phyloP scores from a whole-genome alignment of 2,888 invertebrate genomes.

The Phalera bucephala region DNA sequence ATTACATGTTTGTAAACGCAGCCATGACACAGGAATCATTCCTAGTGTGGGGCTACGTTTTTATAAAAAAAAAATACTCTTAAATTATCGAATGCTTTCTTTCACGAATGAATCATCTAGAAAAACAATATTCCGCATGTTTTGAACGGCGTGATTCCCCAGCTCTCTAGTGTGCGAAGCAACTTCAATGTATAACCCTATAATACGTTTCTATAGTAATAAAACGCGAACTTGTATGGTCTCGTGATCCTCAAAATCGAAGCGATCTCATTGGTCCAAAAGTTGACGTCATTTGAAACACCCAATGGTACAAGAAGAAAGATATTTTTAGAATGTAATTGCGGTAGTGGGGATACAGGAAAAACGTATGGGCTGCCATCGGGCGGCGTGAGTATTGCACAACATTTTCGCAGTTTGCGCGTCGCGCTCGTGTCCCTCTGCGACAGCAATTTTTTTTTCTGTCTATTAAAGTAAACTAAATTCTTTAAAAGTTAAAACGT shows the following conservation, averaged over 20 bases:
- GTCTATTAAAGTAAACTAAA: too few relatives aligned
- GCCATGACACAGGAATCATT: too few relatives aligned
- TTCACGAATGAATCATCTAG: constrained; percentile 37
- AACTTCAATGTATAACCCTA: constrained; percentile 6
- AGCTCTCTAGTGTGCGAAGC: constrained; percentile 18
- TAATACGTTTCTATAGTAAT: constrained; percentile 13
- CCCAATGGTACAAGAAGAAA: constrained; percentile 51
- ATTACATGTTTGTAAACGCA: too few relatives aligned
- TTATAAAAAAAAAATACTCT: too few relatives aligned
- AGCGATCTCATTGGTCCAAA: constrained; percentile 50
- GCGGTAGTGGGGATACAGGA: constrained; percentile 66
- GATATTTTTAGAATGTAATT: constrained; percentile 74
- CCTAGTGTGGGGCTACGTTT: too few relatives aligned
- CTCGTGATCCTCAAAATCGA: constrained; percentile 62
- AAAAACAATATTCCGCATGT: constrained; percentile 31
- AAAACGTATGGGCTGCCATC: constrained; percentile 50
- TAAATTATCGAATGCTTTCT: too few relatives aligned
- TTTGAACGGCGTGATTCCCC: constrained; percentile 51
- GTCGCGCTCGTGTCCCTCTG: constrained; percentile 46
- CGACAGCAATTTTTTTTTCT: constrained; percentile 12
- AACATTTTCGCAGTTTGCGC: constrained; percentile 61
- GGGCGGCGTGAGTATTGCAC: constrained; percentile 62
- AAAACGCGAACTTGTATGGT: constrained; percentile 36
- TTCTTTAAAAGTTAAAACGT: neutral
- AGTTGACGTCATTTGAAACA: constrained; percentile 61